Evolutionary conservation across 2,888 invertebrate genomes (phyloP).

Genomic region (Troides helena): DNA sequence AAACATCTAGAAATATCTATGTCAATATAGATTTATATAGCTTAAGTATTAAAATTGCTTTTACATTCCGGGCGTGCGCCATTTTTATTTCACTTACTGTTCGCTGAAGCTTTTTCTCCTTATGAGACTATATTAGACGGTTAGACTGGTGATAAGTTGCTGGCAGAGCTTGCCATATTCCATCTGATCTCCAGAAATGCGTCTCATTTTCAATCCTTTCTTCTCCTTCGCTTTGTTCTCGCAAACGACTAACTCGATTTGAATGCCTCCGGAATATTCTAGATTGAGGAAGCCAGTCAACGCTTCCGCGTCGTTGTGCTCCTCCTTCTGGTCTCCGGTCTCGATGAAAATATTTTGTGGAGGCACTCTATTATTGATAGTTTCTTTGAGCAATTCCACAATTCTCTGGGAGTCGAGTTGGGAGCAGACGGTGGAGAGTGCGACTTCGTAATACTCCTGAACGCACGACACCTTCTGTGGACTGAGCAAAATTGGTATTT

Average conservation of each 20-base stretch:
- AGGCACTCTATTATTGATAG: conserved; percentile 88
- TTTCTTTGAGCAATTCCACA: conserved; percentile 88
- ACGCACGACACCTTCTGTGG: conserved; percentile 67
- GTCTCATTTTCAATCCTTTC: conserved; percentile 90
- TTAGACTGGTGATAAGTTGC: conserved; percentile 92
- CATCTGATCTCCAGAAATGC: conserved; percentile 93
- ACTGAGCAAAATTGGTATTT: conserved; percentile 64
- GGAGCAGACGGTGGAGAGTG: conserved; percentile 89
- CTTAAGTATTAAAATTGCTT: conserved; percentile 24
- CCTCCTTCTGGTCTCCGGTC: conserved; percentile 56
- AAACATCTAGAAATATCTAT: conserved; percentile 12
- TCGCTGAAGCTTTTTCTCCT: background rate
- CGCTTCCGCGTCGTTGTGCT: conserved; percentile 51
- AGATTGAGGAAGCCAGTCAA: conserved; percentile 82
- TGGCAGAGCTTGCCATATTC: conserved; percentile 94
- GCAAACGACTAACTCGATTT: conserved; percentile 90
- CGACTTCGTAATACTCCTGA: conserved; percentile 84
- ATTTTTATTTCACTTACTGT: conserved; percentile 1
- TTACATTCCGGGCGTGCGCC: conserved; percentile 13
- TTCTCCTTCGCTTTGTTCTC: conserved; percentile 86
- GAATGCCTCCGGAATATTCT: conserved; percentile 90
- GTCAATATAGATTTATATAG: conserved; percentile 8
- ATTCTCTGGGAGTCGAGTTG: conserved; percentile 89
- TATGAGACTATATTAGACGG: conserved; percentile 73
- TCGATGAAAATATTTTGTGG: conserved; percentile 80